Evolutionary conservation across 2,888 invertebrate genomes (phyloP).

Genomic region (Rotaria macrura): DNA sequence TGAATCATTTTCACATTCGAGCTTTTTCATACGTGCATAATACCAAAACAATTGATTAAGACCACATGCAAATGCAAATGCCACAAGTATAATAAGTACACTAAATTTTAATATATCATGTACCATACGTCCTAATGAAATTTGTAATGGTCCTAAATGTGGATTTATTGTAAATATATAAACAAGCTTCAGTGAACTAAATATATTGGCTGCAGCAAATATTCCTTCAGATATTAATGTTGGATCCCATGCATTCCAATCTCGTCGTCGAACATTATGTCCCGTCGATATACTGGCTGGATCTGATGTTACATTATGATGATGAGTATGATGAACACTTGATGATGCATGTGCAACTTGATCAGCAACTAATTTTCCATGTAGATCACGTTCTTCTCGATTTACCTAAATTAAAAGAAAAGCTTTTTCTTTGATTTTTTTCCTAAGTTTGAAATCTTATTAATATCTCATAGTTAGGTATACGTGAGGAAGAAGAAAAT

Average conservation of each 20-base stretch:
- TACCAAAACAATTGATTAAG: constrained; percentile 82
- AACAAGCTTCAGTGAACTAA: constrained; percentile 75
- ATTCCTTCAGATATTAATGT: constrained; percentile 68
- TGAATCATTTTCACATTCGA: constrained; percentile 37
- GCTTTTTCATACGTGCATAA: constrained; percentile 42
- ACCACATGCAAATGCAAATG: constrained; percentile 85
- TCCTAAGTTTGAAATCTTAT: too few relatives aligned
- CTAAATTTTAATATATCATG: constrained; percentile 60
- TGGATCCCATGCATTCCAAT: constrained; percentile 97
- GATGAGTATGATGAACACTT: not conserved
- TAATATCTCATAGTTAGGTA: too few relatives aligned
- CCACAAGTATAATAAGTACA: constrained; percentile 42
- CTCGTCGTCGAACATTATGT: constrained; percentile 55
- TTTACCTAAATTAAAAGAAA: not conserved
- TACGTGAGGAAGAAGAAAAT: too few relatives aligned
- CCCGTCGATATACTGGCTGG: not conserved
- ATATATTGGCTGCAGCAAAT: constrained; percentile 95
- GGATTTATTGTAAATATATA: constrained; percentile 86
- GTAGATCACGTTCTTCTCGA: not conserved
- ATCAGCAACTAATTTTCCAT: not conserved
- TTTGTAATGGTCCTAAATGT: constrained; percentile 78
- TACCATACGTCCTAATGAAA: constrained; percentile 61
- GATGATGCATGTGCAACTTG: not conserved
- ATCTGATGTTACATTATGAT: not conserved
- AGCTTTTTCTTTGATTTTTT: too few relatives aligned